phyloP scores from a whole-genome alignment of 35 echinoderm and acorn worm genomes.

The Lytechinus variegatus region DNA sequence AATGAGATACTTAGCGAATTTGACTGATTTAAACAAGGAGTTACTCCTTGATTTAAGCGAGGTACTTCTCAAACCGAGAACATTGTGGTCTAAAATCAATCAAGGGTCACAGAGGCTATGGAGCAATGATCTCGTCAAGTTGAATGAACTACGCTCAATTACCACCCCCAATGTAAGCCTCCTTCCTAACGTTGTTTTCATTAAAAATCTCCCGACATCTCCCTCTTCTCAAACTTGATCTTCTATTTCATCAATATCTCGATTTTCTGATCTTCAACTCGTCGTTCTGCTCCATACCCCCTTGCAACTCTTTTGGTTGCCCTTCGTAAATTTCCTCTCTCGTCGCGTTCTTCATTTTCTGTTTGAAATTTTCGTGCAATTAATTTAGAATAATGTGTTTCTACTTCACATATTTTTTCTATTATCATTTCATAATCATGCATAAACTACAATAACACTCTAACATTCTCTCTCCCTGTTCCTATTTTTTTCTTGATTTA shows the following conservation, averaged over 20 bases:
- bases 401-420: too few relatives aligned
- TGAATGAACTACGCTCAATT: conserved; percentile 12
- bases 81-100: background rate
- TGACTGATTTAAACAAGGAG: too few relatives aligned
- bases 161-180: background rate
- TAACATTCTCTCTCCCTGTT: too few relatives aligned
- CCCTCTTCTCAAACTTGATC: background rate
- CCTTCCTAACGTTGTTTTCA: background rate
- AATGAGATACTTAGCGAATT: background rate
- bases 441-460: too few relatives aligned
- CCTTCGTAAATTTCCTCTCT: background rate
- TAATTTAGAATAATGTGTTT: too few relatives aligned
- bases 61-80: background rate
- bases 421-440: too few relatives aligned
- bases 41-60: background rate
- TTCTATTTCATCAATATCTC: background rate
- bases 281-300: background rate
- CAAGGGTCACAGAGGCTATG: background rate
- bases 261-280: background rate
- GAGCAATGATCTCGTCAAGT: background rate
- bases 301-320: background rate
- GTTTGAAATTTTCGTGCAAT: background rate
- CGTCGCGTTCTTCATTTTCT: background rate
- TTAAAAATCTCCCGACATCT: background rate
- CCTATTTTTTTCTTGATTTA: too few relatives aligned